Percentiles rank a stretch among this genome's conserved stretches.
Conservation (phyloP, 2,797 vertebrate species). For the Falco berigora region DNA sequence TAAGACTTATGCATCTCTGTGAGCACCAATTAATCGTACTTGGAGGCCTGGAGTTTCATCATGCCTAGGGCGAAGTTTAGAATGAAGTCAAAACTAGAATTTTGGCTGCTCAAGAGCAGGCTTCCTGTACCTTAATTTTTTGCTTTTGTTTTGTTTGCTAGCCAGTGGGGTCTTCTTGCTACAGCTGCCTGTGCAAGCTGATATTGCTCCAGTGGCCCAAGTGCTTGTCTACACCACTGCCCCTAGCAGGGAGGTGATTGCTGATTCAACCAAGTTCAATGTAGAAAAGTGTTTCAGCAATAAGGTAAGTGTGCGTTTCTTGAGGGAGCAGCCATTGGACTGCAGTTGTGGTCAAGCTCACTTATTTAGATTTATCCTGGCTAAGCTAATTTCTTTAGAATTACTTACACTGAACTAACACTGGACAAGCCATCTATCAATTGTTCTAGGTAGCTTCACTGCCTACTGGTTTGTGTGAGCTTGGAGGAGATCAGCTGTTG, state of each 20-base stretch:
- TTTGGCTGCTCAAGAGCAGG: background rate
- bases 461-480: background rate
- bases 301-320: conserved; percentile 71
- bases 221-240: conserved; percentile 79
- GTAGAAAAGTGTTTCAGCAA: conserved; percentile 81
- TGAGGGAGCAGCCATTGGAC: background rate
- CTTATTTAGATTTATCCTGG: background rate
- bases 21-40: background rate
- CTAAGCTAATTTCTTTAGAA: background rate
- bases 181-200: conserved; percentile 41
- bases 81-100: background rate
- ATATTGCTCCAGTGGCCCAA: conserved; percentile 78
- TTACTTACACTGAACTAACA: background rate
- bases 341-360: background rate
- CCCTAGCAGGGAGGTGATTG: conserved; percentile 75
- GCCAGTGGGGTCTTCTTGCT: conserved; percentile 74
- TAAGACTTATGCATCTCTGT: background rate
- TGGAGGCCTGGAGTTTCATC: background rate
- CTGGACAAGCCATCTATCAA: background rate
- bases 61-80: background rate
- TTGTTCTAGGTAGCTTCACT: background rate
- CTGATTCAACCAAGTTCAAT: conserved; percentile 78
- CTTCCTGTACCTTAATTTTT: background rate
- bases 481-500: background rate
- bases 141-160: conserved; percentile 2